Conservation (phyloP, 2,888 invertebrate genomes). For the Hypercompe scribonia region DNA sequence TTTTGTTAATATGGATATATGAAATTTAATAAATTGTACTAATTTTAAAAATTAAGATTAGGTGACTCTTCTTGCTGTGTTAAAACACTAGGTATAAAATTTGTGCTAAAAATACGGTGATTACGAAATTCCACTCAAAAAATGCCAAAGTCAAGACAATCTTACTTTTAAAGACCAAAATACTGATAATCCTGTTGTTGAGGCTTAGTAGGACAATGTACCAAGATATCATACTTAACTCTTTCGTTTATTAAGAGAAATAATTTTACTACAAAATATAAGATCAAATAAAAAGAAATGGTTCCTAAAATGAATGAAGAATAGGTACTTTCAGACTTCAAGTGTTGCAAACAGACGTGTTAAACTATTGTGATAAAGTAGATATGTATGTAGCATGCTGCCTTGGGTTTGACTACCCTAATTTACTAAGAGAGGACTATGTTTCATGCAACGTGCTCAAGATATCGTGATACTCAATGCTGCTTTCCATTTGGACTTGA, state of each 20-base stretch:
- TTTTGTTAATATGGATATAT: constrained; percentile 38
- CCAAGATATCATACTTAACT: constrained; percentile 26
- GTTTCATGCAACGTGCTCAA: constrained; percentile 75
- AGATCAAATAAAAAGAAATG: constrained; percentile 22
- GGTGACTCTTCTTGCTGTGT: constrained; percentile 39
- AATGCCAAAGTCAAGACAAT: constrained; percentile 15
- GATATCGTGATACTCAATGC: constrained; percentile 57
- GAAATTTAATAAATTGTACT: constrained; percentile 34
- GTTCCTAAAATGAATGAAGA: constrained; percentile 45
- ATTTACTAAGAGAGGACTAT: constrained; percentile 27
- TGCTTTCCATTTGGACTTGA: constrained; percentile 65
- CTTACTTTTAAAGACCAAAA: constrained; percentile 9
- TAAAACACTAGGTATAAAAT: constrained; percentile 38
- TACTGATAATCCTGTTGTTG: constrained; percentile 30
- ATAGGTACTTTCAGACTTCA: constrained; percentile 32
- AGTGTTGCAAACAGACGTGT: constrained; percentile 30
- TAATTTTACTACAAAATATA: constrained; percentile 30
- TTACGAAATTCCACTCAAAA: constrained; percentile 42
- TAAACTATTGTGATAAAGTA: constrained; percentile 41
- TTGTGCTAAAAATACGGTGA: constrained; percentile 38
- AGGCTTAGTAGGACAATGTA: constrained; percentile 43
- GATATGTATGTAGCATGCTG: constrained; percentile 45
- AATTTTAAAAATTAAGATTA: constrained; percentile 36
- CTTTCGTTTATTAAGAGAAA: constrained; percentile 24
- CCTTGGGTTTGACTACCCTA: constrained; percentile 32